A percentile compares a stretch with the other conserved stretches of the same genome.
These are phyloP conservation scores for Cydia amplana DNA, from an alignment of 1,140 invertebrate species.

Conservation along the genomic window DNA sequence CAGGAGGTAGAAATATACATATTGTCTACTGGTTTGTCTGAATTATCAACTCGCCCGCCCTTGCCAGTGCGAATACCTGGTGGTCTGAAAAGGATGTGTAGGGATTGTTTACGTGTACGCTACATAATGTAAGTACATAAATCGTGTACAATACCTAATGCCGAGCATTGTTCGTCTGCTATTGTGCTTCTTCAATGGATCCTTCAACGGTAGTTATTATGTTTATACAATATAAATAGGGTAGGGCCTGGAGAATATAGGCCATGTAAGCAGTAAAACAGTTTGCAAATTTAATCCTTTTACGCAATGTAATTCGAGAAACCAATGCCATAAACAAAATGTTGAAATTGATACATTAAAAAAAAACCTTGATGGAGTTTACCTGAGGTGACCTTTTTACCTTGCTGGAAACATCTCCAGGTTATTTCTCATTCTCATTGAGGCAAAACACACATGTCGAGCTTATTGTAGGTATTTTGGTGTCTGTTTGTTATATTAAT, in stretches of 20 bases:
- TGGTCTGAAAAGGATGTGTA: conserved; percentile 1
- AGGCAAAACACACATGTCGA: too few relatives aligned
- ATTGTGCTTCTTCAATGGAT: conserved; percentile 13
- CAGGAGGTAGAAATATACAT: neutral
- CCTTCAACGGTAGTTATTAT: neutral
- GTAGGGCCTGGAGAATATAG: neutral
- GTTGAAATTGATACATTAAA: too few relatives aligned
- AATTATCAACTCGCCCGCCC: too few relatives aligned
- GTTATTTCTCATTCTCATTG: too few relatives aligned
- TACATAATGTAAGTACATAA: neutral
- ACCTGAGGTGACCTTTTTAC: too few relatives aligned
- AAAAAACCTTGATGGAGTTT: too few relatives aligned
- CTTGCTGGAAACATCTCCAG: too few relatives aligned
- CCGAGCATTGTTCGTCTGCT: neutral
- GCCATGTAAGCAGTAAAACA: neutral
- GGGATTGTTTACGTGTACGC: neutral
- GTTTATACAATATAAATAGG: neutral
- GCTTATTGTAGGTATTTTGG: too few relatives aligned
- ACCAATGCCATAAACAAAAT: too few relatives aligned
- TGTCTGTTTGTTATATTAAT: too few relatives aligned
- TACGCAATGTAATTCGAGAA: too few relatives aligned
- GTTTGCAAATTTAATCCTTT: too few relatives aligned
- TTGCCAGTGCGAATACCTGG: neutral
- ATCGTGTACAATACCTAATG: neutral
- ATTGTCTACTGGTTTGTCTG: neutral